Conservation (phyloP, 2,888 invertebrate species). For the Volucella inanis region DNA sequence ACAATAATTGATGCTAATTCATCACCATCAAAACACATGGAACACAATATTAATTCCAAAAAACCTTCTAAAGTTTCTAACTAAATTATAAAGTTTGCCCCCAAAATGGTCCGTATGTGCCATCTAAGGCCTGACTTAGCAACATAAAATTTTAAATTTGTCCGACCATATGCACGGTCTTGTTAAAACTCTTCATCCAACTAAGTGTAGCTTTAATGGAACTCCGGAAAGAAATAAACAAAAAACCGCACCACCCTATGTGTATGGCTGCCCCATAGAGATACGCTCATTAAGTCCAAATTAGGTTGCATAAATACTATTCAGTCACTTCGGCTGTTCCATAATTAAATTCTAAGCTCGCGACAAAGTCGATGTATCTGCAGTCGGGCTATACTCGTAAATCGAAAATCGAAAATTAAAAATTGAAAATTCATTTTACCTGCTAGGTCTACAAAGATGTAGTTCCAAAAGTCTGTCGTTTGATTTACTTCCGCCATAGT, state of each 20-base stretch:
- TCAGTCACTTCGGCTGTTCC: conserved; percentile 23
- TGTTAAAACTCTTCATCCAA: background rate
- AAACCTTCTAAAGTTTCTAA: background rate
- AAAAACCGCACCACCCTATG: conserved; percentile 6
- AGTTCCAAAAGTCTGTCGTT: conserved; percentile 86
- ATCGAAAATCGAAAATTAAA: background rate
- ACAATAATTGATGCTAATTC: conserved; percentile 15
- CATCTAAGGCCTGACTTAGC: conserved; percentile 31
- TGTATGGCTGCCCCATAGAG: conserved; percentile 28
- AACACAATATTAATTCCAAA: background rate
- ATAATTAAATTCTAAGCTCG: conserved; percentile 48
- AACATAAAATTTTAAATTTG: conserved; percentile 34
- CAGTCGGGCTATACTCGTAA: background rate
- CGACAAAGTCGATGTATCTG: background rate
- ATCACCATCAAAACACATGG: background rate
- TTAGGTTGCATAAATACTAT: conserved; percentile 14
- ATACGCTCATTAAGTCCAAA: conserved; percentile 46
- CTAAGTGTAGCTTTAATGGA: conserved; percentile 29
- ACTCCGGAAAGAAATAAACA: conserved; percentile 41
- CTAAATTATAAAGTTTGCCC: background rate
- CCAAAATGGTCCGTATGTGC: conserved; percentile 8
- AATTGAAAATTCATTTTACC: conserved; percentile 83
- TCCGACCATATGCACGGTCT: conserved; percentile 8
- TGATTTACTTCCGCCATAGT: conserved; percentile 87
- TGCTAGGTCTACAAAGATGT: conserved; percentile 87